Evolutionary conservation across 2,113 vertebrate genomes (phyloP), one percentile per base, ranked within the genome.

Genomic region (Alces alces): DNA sequence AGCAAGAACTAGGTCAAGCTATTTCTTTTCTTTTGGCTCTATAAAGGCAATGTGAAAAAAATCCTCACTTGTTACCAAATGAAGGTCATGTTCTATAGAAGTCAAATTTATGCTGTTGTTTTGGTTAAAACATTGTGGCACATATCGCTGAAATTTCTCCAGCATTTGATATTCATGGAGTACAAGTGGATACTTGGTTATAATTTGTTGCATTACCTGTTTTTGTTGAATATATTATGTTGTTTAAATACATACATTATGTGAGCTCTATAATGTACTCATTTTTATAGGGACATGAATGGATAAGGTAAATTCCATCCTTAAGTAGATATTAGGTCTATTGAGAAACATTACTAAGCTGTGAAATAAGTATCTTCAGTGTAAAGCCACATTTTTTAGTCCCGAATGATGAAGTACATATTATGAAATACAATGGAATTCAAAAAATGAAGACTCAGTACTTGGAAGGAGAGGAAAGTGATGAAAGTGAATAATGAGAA

Each of bases 341-440:
- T 25, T 61, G 61, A 86, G 47, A 55, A 92, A 84, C 19, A 78
- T 61, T n/a, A 83, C 33, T 82, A 52, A 89, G 10, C 43, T 88
- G 85, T 87, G 33, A 93, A 93, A 95, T 60, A 93, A 55, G 47
- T 55, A 57, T 85, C 16, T 39, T 76, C 78, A 57, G 14, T 73
- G 21, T 61, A 95, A 64, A 43, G 52, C 39, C 9, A 91, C n/a
- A 45, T 43, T 36, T 64, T 86, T 86, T 28, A 85, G 80, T 45
- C n/a, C 60, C 83, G 19, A 98, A 45, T 91, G 86, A 25, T 83
- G 30, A 97, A 66, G 58, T 86, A n/a, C 9, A 91, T n/a, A 70
- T 93, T 93, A 76, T 86, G 23, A 93, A 89, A 60, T 85, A 61
- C 13, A 95, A 73, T 54, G 93, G 89, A 93, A 83, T 30, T 79